Evolutionary conservation across 2,113 vertebrate species (phyloP).

Genomic region (Callopanchax toddi): DNA sequence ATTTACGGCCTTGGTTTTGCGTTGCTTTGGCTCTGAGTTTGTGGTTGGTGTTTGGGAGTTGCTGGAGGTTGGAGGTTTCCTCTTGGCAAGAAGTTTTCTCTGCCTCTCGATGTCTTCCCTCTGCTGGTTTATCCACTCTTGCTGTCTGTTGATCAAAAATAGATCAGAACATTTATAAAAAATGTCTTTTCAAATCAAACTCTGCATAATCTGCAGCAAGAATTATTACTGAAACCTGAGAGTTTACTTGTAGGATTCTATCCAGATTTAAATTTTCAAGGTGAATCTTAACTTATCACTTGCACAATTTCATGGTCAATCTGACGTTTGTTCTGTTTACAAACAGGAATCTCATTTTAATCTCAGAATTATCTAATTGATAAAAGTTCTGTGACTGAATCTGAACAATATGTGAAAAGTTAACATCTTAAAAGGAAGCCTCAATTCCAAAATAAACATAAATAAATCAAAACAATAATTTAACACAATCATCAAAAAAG

Average conservation of each 20-base stretch:
- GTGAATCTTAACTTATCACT: too few relatives aligned
- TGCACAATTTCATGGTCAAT: too few relatives aligned
- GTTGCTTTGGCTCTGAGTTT: conserved; percentile 98
- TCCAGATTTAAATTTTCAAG: too few relatives aligned
- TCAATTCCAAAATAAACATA: background rate
- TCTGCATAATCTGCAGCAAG: background rate
- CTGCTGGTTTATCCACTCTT: conserved; percentile 98
- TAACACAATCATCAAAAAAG: too few relatives aligned
- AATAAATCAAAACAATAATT: background rate
- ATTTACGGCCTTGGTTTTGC: conserved; percentile 98
- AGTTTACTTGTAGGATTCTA: background rate
- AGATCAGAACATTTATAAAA: background rate
- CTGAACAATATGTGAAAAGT: too few relatives aligned
- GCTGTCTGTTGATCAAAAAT: conserved; percentile 84
- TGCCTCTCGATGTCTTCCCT: conserved; percentile 99
- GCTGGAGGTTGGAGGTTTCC: conserved; percentile 93
- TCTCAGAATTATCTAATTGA: too few relatives aligned
- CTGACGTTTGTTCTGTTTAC: too few relatives aligned
- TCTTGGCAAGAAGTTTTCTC: conserved; percentile 96
- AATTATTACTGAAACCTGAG: background rate
- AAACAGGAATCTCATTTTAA: too few relatives aligned
- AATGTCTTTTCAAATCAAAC: background rate
- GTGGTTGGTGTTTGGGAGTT: conserved; percentile 93
- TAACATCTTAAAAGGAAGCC: too few relatives aligned
- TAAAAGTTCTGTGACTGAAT: too few relatives aligned